Percentiles rank a stretch among this genome's conserved stretches.
phyloP scores from a whole-genome alignment of 2,888 invertebrate species.

The Zelleria hepariella region DNA sequence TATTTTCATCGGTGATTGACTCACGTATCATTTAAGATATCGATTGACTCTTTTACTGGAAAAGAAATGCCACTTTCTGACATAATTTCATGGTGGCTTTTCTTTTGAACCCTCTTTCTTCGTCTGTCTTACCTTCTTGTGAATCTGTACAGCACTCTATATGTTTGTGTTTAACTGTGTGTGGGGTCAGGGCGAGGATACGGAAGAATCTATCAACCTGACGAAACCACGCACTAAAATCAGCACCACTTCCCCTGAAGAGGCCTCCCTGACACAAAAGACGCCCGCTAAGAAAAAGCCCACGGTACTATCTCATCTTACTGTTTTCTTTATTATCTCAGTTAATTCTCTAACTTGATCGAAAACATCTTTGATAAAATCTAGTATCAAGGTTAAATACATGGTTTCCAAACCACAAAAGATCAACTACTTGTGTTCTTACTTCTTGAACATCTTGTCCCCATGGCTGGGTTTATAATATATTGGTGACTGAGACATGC shows the following conservation, averaged over 20 bases:
- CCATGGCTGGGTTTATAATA: too few species aligned
- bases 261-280: constrained; percentile 65
- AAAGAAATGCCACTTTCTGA: neutral
- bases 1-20: neutral
- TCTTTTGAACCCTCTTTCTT: neutral
- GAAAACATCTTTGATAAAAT: neutral
- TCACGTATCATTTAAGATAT: neutral
- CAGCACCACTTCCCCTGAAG: constrained; percentile 64
- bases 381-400: too few species aligned
- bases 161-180: constrained; percentile 25
- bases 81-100: neutral
- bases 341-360: constrained; percentile 9
- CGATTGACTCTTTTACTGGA: neutral
- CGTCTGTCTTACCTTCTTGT: neutral
- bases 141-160: constrained; percentile 19
- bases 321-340: constrained; percentile 49
- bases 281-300: constrained; percentile 64
- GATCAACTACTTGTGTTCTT: too few species aligned
- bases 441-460: too few species aligned
- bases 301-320: constrained; percentile 47
- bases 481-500: too few species aligned
- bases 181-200: constrained; percentile 56
- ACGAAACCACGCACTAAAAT: constrained; percentile 63
- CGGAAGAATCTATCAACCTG: constrained; percentile 64
- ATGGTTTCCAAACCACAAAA: too few species aligned